A percentile compares a stretch with the other conserved stretches of the same genome.
phyloP scores from a whole-genome alignment of 2,797 vertebrate species.

The Sebastes paucispinis region DNA sequence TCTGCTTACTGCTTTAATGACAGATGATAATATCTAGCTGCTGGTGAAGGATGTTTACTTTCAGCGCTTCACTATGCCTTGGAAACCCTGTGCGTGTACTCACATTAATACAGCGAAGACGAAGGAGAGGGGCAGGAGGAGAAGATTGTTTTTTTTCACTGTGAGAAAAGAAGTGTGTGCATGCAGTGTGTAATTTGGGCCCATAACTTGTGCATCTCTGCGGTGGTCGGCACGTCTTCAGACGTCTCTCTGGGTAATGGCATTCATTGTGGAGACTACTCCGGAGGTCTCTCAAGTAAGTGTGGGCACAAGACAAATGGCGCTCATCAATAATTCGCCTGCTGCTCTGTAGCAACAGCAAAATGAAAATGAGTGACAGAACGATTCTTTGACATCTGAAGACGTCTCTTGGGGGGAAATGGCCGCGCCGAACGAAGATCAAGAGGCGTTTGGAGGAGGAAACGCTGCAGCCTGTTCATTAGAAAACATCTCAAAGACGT shows the following conservation, averaged over 20 bases:
- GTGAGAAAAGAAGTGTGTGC: conserved; percentile 18
- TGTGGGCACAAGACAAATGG: conserved; percentile 58
- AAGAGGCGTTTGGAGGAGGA: conserved; percentile 22
- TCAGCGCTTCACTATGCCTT: conserved; percentile 17
- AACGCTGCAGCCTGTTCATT: conserved; percentile 12
- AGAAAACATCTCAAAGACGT: conserved; percentile 20
- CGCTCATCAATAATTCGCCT: conserved; percentile 62
- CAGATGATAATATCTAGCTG: conserved; percentile 53
- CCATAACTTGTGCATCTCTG: conserved; percentile 34
- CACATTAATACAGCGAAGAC: conserved; percentile 15
- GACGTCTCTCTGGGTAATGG: conserved; percentile 47
- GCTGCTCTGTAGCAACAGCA: conserved; percentile 53
- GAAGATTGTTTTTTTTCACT: neutral
- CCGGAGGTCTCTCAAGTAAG: conserved; percentile 47
- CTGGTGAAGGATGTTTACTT: conserved; percentile 61
- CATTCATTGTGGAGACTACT: conserved; percentile 48
- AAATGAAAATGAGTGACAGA: conserved; percentile 65
- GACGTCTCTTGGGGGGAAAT: conserved; percentile 37
- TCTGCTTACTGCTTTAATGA: conserved; percentile 55
- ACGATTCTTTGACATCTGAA: conserved; percentile 50
- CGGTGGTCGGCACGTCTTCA: conserved; percentile 33
- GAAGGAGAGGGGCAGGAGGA: neutral
- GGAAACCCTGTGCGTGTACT: conserved; percentile 4
- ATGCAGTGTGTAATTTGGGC: conserved; percentile 47
- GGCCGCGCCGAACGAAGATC: conserved; percentile 23